phyloP scores from a whole-genome alignment of 2,113 vertebrate species.

The Isurus oxyrinchus region DNA sequence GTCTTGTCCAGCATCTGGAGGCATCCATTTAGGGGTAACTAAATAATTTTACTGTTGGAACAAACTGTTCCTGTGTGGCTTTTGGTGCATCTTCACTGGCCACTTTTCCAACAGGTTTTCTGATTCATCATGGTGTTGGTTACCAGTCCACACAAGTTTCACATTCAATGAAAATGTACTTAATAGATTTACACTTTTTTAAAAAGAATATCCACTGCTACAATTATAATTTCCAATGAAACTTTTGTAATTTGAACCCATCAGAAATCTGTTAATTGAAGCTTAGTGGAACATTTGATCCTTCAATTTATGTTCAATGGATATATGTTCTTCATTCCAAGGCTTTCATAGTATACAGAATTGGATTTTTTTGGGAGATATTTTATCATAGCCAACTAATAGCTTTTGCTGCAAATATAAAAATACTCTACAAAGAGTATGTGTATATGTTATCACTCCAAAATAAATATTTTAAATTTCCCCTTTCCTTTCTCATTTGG shows the following conservation, averaged over 20 bases:
- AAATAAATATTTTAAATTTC: neutral
- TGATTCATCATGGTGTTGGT: neutral
- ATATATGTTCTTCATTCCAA: neutral
- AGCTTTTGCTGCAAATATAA: neutral
- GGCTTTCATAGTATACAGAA: neutral
- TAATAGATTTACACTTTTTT: neutral
- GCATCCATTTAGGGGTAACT: neutral
- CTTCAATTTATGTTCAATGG: neutral
- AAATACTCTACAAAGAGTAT: neutral
- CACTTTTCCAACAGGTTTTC: neutral
- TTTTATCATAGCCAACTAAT: neutral
- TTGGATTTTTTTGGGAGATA: neutral
- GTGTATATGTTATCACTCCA: neutral
- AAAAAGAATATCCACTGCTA: neutral
- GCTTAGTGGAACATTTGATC: neutral
- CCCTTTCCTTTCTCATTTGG: neutral
- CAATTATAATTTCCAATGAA: neutral
- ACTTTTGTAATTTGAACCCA: neutral
- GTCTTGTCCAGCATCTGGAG: neutral
- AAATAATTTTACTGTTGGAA: neutral
- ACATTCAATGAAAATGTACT: neutral
- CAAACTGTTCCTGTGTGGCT: neutral
- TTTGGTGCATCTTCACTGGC: neutral
- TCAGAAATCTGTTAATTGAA: neutral
- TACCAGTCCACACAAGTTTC: neutral